A percentile compares a stretch with the other conserved stretches of the same genome.
These are phyloP conservation scores for Temnothorax rugatulus DNA, from an alignment of 2,888 invertebrate genomes.

Conservation along the genomic window DNA sequence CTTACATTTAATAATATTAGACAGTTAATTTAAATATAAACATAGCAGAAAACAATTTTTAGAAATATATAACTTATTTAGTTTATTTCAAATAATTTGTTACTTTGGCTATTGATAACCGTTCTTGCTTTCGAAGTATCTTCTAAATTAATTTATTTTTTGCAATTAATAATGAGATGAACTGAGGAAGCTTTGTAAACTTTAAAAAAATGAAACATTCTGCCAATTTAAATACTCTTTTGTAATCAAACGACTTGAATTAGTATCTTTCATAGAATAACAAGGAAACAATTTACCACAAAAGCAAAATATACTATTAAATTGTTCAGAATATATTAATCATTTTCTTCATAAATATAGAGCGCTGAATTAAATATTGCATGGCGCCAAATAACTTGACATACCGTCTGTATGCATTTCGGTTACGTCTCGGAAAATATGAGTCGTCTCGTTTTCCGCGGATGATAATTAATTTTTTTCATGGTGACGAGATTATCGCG, in stretches of 20 bases:
- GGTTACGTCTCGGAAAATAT: background rate
- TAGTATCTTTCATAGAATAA: background rate
- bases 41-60: background rate
- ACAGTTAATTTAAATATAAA: background rate
- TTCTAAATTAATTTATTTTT: background rate
- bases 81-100: background rate
- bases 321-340: no score
- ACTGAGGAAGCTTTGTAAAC: background rate
- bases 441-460: background rate
- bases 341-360: no score
- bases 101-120: background rate
- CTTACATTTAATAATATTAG: background rate
- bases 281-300: background rate
- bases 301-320: background rate
- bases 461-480: conserved; percentile 15
- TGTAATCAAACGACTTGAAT: background rate
- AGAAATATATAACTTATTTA: background rate
- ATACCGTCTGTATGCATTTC: background rate
- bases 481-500: conserved; percentile 22
- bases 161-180: background rate
- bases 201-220: background rate
- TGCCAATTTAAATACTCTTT: background rate
- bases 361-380: background rate
- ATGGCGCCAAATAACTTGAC: background rate
- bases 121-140: background rate